Percentiles rank a stretch among this genome's conserved stretches.
Evolutionary conservation across 2,113 vertebrate genomes (phyloP).

Genomic region (Apteryx owenii): DNA sequence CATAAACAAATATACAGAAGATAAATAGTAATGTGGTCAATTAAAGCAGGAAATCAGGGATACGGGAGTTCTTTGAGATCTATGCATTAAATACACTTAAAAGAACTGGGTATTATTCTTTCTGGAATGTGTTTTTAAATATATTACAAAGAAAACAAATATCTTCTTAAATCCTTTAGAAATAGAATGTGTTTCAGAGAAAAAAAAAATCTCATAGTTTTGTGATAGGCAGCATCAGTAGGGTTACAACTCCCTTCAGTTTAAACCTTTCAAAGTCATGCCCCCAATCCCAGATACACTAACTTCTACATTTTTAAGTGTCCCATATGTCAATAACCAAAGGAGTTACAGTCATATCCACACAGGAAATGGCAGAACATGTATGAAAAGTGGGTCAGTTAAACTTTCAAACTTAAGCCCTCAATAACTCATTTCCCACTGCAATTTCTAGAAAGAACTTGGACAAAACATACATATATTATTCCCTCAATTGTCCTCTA

Average conservation of each 20-base stretch:
- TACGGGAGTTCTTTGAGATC: neutral
- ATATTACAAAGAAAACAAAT: neutral
- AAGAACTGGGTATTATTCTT: neutral
- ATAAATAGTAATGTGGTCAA: neutral
- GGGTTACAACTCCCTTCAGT: neutral
- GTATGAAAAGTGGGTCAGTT: neutral
- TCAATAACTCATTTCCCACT: neutral
- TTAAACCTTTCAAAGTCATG: neutral
- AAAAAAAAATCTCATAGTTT: neutral
- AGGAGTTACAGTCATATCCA: neutral
- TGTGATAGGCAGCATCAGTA: neutral
- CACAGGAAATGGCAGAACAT: neutral
- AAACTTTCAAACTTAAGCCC: neutral
- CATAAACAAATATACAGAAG: neutral
- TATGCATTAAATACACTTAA: neutral
- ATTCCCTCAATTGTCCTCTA: neutral
- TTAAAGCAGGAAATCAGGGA: neutral
- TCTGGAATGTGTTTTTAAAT: neutral
- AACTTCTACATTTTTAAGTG: accelerated
- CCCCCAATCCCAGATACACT: neutral
- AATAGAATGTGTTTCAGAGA: neutral
- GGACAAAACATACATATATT: neutral
- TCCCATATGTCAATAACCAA: neutral
- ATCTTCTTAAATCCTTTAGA: neutral
- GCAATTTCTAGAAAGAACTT: neutral